phyloP scores from a whole-genome alignment of 1,140 invertebrate genomes.

The Acromyrmex echinatior region DNA sequence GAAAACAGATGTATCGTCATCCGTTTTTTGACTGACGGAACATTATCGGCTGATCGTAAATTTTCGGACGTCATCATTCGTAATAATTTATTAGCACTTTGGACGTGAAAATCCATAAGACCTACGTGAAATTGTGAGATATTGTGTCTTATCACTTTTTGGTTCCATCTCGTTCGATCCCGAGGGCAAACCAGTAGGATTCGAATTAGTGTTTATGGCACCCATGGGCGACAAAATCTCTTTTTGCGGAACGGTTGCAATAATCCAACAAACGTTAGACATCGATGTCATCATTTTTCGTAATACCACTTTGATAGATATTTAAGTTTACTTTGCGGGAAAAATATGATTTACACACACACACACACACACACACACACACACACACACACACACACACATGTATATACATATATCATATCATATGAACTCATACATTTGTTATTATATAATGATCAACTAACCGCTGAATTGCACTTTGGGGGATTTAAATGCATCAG shows the following conservation, averaged over 20 bases:
- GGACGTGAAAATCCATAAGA: conserved; percentile 66
- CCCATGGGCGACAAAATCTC: conserved; percentile 67
- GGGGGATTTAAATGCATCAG: conserved; percentile 19
- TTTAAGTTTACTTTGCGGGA: not conserved
- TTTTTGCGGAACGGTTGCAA: conserved; percentile 49
- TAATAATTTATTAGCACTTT: conserved; percentile 66
- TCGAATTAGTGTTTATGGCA: conserved; percentile 74
- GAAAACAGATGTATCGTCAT: conserved; percentile 51
- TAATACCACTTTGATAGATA: conserved; percentile 22
- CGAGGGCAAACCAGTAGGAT: conserved; percentile 63
- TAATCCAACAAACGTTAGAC: conserved; percentile 57
- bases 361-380: too few species aligned
- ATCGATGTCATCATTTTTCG: conserved; percentile 37
- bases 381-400: too few species aligned
- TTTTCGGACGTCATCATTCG: conserved; percentile 68
- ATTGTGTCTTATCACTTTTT: conserved; percentile 73
- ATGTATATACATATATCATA: not conserved
- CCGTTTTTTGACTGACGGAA: conserved; percentile 49
- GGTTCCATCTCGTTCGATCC: conserved; percentile 69
- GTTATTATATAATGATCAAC: not conserved
- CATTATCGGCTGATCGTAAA: conserved; percentile 58
- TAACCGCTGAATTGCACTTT: not conserved
- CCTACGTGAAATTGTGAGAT: conserved; percentile 70
- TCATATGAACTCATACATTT: not conserved
- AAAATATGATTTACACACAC: not conserved